Evolutionary conservation across 37 sponge, comb jelly and placozoan genomes (phyloP).

Genomic region (Lycopodina hypogea): DNA sequence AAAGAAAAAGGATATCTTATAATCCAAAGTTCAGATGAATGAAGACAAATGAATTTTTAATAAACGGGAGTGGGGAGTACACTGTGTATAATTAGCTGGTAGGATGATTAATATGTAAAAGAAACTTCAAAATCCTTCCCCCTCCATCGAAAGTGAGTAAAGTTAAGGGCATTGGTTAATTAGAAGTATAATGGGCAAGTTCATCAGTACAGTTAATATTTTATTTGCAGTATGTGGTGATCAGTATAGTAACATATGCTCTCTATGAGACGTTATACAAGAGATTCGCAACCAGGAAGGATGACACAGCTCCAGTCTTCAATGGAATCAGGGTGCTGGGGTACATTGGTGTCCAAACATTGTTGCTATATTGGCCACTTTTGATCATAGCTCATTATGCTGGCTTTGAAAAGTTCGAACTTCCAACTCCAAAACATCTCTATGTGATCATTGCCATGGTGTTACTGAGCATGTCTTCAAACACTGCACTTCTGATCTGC

Average conservation of each 20-base stretch:
- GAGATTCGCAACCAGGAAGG: constrained; percentile 41
- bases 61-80: no score
- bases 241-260: constrained; percentile 8
- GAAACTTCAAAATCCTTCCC: no score
- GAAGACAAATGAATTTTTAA: no score
- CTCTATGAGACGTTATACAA: constrained; percentile 62
- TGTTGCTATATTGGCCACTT: constrained; percentile 56
- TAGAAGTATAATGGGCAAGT: no score
- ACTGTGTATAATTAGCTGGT: no score
- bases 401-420: constrained; percentile 35
- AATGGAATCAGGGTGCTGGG: constrained; percentile 72
- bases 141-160: no score
- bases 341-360: constrained; percentile 67
- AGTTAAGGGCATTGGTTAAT: no score
- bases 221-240: neutral
- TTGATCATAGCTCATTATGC: constrained; percentile 33
- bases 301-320: constrained; percentile 53
- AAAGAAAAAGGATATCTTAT: no score
- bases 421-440: constrained; percentile 25
- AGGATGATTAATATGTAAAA: no score
- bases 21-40: no score
- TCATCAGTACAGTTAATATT: no score
- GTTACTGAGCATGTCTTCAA: constrained; percentile 42
- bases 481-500: constrained; percentile 36
- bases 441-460: constrained; percentile 29